Evolutionary conservation across 2,797 vertebrate genomes (phyloP).

Genomic region (Austrolebias charrua): DNA sequence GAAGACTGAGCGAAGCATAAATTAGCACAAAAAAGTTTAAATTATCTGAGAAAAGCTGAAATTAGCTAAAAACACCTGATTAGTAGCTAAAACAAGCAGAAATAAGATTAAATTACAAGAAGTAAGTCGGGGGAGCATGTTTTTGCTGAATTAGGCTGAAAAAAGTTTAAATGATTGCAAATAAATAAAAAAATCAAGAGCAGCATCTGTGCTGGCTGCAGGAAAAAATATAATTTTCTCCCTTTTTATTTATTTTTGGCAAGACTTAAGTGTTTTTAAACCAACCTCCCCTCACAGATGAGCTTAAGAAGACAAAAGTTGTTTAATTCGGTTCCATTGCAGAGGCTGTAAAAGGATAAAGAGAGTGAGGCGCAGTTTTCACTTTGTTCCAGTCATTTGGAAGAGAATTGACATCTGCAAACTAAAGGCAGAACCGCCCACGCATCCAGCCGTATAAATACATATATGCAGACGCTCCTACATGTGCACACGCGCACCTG

Average conservation of each 20-base stretch:
- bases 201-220: constrained; percentile 72
- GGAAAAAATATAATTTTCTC: constrained; percentile 65
- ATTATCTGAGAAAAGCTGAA: too few species aligned
- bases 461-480: constrained; percentile 62
- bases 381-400: constrained; percentile 84
- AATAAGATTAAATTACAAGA: too few species aligned
- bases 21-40: too few species aligned
- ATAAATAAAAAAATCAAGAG: constrained; percentile 40
- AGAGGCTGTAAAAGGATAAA: constrained; percentile 82
- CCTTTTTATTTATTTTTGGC: constrained; percentile 68
- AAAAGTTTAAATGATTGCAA: too few species aligned
- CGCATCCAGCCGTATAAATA: constrained; percentile 79
- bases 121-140: too few species aligned
- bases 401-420: constrained; percentile 86
- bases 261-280: constrained; percentile 83
- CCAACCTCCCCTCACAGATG: constrained; percentile 82
- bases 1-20: too few species aligned
- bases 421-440: constrained; percentile 87
- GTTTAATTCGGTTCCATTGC: constrained; percentile 84
- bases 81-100: too few species aligned
- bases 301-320: constrained; percentile 87
- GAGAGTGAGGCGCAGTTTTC: constrained; percentile 78
- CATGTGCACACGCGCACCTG: constrained; percentile 60
- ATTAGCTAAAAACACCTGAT: too few species aligned
- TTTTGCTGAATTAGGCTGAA: too few species aligned